Evolutionary conservation across 2,113 vertebrate genomes (phyloP).

Genomic region (Ancistrus triradiatus): DNA sequence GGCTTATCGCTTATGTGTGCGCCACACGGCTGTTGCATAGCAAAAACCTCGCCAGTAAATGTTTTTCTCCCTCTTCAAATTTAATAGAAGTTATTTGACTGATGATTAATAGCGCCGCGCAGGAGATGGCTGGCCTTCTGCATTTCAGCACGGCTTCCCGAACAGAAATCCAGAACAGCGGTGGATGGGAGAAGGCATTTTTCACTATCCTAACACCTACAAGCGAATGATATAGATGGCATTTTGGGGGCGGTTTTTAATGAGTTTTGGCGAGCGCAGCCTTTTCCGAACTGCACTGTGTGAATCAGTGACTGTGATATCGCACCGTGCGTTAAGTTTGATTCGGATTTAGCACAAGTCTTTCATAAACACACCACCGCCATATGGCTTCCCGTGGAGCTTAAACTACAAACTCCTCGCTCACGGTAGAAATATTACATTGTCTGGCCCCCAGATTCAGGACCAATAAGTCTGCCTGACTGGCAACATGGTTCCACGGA

Average conservation of each 20-base stretch:
- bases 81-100: constrained; percentile 69
- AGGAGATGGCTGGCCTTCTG: constrained; percentile 51
- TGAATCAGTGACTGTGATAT: constrained; percentile 28
- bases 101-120: constrained; percentile 63
- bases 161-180: not conserved
- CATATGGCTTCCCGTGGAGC: constrained; percentile 41
- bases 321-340: constrained; percentile 4
- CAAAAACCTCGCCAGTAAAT: constrained; percentile 64
- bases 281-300: constrained; percentile 11
- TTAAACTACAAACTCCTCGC: constrained; percentile 46
- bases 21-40: constrained; percentile 52
- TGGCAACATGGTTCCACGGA: constrained; percentile 61
- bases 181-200: not conserved
- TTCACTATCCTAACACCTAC: constrained; percentile 14
- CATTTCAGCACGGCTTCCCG: constrained; percentile 35
- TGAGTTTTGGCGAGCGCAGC: not conserved
- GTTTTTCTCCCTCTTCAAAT: constrained; percentile 53
- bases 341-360: constrained; percentile 33
- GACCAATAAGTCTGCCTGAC: constrained; percentile 67
- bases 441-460: constrained; percentile 59
- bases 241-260: no score
- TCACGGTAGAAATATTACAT: constrained; percentile 63
- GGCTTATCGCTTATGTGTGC: constrained; percentile 46
- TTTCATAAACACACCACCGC: constrained; percentile 50
- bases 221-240: not conserved